Conservation (phyloP, 2,113 vertebrate species). For the Manacus vitellinus region DNA sequence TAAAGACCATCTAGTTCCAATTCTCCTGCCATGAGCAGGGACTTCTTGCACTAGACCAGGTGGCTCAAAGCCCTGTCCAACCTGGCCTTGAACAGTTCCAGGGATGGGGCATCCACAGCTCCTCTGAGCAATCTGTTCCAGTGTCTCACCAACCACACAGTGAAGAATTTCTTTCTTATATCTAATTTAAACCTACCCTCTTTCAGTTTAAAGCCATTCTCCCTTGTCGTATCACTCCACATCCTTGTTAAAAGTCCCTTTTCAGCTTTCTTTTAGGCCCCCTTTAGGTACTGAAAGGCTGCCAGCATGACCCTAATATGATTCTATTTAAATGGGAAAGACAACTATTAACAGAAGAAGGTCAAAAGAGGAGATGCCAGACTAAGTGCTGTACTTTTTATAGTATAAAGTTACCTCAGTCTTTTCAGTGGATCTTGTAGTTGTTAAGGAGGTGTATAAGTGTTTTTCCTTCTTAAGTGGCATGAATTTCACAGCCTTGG, state of each 20-base stretch:
- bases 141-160: neutral
- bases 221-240: neutral
- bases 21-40: neutral
- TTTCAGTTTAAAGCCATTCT: neutral
- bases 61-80: neutral
- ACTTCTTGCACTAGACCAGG: neutral
- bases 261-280: neutral
- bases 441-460: neutral
- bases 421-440: neutral
- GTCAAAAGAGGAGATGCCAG: neutral
- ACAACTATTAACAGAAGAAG: neutral
- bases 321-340: neutral
- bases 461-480: neutral
- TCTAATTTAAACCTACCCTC: neutral
- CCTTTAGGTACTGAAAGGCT: neutral
- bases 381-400: neutral
- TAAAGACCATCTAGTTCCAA: neutral
- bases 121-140: neutral
- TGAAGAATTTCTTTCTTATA: neutral
- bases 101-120: neutral
- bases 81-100: neutral
- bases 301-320: neutral
- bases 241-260: neutral
- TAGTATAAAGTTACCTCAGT: neutral
- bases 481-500: neutral